Evolutionary conservation across 2,797 vertebrate genomes (phyloP).

Genomic region (Glossophaga mutica): DNA sequence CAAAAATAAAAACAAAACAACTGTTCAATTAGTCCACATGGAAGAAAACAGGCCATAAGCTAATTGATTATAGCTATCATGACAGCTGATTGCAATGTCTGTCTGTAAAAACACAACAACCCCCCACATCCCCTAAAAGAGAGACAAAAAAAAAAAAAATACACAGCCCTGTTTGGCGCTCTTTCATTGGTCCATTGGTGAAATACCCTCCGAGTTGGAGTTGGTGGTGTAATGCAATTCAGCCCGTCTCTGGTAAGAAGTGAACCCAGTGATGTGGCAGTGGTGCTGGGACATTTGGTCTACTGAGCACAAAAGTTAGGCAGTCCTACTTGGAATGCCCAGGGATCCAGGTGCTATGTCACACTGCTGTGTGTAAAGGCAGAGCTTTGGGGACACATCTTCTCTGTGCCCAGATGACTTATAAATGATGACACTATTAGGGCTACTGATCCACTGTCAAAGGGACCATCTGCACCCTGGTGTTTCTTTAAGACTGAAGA

Average conservation of each 20-base stretch:
- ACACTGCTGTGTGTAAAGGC: background rate
- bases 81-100: constrained; percentile 60
- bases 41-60: constrained; percentile 55
- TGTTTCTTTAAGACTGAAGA: background rate
- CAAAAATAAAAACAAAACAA: constrained; percentile 63
- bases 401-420: background rate
- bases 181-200: background rate
- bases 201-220: background rate
- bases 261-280: background rate
- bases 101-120: background rate
- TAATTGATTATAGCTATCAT: constrained; percentile 70
- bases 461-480: background rate
- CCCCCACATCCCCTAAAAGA: too few species aligned
- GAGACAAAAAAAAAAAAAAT: background rate
- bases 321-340: background rate
- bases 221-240: background rate
- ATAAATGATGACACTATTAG: background rate
- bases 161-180: background rate
- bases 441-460: background rate
- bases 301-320: background rate
- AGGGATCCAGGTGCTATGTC: background rate
- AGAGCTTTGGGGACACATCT: background rate
- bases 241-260: background rate
- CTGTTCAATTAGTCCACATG: constrained; percentile 52
- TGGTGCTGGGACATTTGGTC: background rate